Percentiles rank a stretch among this genome's conserved stretches.
Evolutionary conservation across 2,888 invertebrate species (phyloP).

Genomic region (Petrophora chlorosata): DNA sequence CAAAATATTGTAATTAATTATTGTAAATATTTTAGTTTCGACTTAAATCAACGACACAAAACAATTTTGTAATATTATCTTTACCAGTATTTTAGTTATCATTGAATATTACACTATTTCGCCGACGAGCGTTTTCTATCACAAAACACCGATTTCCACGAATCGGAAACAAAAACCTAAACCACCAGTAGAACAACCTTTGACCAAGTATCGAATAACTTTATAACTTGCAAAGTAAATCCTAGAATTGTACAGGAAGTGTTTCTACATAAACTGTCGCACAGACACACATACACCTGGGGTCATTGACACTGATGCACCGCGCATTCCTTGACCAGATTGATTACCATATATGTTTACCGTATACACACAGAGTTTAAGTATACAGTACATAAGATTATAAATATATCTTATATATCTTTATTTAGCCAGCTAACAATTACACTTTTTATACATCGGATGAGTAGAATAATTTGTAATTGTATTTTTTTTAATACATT

Average conservation of each 20-base stretch:
- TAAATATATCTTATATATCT: too few species aligned
- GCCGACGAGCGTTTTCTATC: too few species aligned
- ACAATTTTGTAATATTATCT: too few species aligned
- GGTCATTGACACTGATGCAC: slow-evolving; percentile 38
- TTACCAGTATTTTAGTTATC: too few species aligned
- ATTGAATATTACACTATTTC: too few species aligned
- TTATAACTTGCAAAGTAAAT: slow-evolving; percentile 9
- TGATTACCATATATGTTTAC: slow-evolving; percentile 43
- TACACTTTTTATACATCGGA: too few species aligned
- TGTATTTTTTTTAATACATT: too few species aligned
- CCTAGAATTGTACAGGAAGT: slow-evolving; percentile 14
- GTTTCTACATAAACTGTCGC: slow-evolving; percentile 22
- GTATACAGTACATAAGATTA: slow-evolving; percentile 11
- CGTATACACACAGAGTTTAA: slow-evolving; percentile 6
- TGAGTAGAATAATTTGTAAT: too few species aligned
- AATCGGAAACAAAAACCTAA: not conserved
- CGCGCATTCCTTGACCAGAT: slow-evolving; percentile 38
- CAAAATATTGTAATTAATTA: too few species aligned
- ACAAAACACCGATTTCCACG: not conserved
- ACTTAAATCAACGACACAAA: too few species aligned
- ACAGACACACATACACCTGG: slow-evolving; percentile 20
- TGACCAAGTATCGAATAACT: slow-evolving; percentile 13
- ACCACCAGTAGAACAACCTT: slow-evolving; percentile 1
- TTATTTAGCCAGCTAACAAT: not conserved
- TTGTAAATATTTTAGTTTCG: too few species aligned